phyloP scores from a whole-genome alignment of 2,888 invertebrate genomes.

The Onthophagus sagittarius region DNA sequence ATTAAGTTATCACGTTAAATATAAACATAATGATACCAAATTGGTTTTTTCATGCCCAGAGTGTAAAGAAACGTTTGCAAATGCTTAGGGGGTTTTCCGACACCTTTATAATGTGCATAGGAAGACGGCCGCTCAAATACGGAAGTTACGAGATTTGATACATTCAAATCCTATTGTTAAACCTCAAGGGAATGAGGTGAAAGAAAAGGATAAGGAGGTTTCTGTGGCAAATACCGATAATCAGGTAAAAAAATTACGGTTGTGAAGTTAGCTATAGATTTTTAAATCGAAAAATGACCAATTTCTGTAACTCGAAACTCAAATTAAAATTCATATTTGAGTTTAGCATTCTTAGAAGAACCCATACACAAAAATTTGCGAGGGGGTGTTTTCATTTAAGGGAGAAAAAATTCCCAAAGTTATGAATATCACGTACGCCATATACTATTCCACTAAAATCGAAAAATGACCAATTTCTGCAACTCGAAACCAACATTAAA shows the following conservation, averaged over 20 bases:
- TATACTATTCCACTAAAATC: too few species aligned
- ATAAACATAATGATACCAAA: conserved; percentile 66
- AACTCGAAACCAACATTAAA: too few species aligned
- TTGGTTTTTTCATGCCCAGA: conserved; percentile 74
- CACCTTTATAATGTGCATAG: conserved; percentile 73
- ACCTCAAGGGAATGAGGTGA: conserved; percentile 40
- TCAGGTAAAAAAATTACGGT: conserved; percentile 52
- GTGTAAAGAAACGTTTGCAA: conserved; percentile 72
- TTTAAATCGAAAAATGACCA: too few species aligned
- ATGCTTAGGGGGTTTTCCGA: conserved; percentile 72
- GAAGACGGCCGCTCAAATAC: conserved; percentile 66
- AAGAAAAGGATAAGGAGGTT: conserved; percentile 1
- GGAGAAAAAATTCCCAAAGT: too few species aligned
- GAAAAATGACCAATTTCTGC: too few species aligned
- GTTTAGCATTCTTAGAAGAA: too few species aligned
- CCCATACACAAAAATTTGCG: too few species aligned
- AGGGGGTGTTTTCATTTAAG: too few species aligned
- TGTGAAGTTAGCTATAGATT: too few species aligned
- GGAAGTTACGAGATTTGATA: conserved; percentile 63
- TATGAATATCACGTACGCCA: too few species aligned
- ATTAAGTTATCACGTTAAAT: conserved; percentile 69
- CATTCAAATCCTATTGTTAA: conserved; percentile 63
- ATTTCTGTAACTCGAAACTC: too few species aligned
- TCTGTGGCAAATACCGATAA: conserved; percentile 54
- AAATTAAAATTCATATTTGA: too few species aligned